These are phyloP conservation scores for Heliangelus exortis DNA, from an alignment of 2,797 vertebrate genomes.

Conservation along the genomic window DNA sequence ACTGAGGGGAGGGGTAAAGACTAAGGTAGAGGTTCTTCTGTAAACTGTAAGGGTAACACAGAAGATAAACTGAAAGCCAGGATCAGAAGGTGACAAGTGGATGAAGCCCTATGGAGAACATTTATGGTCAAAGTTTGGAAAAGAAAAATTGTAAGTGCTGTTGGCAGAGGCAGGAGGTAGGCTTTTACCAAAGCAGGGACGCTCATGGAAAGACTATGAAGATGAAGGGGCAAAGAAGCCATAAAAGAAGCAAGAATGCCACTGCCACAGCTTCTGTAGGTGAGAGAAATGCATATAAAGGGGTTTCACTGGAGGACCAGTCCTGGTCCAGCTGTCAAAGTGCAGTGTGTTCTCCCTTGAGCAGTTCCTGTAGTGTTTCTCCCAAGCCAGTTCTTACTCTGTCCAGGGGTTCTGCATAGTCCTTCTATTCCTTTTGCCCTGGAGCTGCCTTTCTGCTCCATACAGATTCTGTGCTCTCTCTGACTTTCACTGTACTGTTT, in stretches of 20 bases:
- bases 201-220: neutral
- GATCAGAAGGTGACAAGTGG: neutral
- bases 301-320: neutral
- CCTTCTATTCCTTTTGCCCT: neutral
- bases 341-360: neutral
- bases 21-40: neutral
- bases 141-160: neutral
- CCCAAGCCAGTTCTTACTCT: neutral
- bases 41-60: neutral
- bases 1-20: neutral
- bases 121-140: neutral
- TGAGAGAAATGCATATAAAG: neutral
- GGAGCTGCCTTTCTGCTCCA: neutral
- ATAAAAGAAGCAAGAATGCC: neutral
- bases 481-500: neutral
- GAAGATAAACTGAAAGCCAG: neutral
- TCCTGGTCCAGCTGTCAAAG: neutral
- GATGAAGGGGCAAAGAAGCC: neutral
- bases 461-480: neutral
- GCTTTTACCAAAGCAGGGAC: neutral
- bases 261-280: neutral
- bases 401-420: neutral
- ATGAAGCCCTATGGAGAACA: neutral
- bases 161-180: neutral
- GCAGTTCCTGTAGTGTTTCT: neutral